A percentile compares a stretch with the other conserved stretches of the same genome.
Conservation (phyloP, 2,113 vertebrate species). For the Promerops cafer region DNA sequence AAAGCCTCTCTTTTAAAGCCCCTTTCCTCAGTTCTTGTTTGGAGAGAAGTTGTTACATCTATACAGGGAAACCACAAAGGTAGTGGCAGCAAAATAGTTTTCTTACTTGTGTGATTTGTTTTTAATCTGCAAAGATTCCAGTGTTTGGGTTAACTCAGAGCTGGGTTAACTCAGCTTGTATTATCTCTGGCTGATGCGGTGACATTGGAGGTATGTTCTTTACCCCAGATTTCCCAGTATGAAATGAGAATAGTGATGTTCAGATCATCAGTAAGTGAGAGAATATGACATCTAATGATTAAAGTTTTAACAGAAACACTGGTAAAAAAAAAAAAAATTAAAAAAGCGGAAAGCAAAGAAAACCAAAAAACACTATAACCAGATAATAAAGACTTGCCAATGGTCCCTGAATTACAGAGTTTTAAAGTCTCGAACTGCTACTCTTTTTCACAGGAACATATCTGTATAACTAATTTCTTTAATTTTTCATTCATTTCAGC, state of each 20-base stretch:
- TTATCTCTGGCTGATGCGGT: neutral
- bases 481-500: neutral
- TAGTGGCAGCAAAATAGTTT: neutral
- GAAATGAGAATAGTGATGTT: neutral
- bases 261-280: neutral
- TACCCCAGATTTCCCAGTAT: neutral
- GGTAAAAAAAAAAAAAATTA: neutral
- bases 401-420: neutral
- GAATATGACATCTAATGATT: neutral
- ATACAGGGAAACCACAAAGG: neutral
- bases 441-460: neutral
- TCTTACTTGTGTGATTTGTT: neutral
- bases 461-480: neutral
- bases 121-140: neutral
- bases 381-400: neutral
- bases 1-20: neutral
- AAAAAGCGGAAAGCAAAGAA: neutral
- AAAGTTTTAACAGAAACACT: neutral
- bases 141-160: neutral
- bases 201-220: neutral
- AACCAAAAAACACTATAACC: neutral
- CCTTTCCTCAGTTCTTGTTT: neutral
- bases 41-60: neutral
- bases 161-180: neutral
- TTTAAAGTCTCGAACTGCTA: neutral